Evolutionary conservation across 2,113 vertebrate genomes (phyloP).

Genomic region (Tragelaphus imberbis): DNA sequence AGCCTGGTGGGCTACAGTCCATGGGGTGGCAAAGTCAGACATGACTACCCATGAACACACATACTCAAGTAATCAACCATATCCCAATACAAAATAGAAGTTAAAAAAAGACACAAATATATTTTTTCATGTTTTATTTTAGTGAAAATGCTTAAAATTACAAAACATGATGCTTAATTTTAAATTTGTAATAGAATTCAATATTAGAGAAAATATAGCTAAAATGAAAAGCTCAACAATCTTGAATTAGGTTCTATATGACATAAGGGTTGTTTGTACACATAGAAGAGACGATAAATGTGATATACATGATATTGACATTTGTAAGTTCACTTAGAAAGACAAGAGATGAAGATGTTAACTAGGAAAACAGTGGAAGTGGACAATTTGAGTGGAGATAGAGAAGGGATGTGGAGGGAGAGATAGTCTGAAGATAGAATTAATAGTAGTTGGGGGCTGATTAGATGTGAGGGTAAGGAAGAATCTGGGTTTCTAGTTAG

Average conservation of each 20-base stretch:
- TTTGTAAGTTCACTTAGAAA: background rate
- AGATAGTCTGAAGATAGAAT: background rate
- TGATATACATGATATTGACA: too few relatives aligned
- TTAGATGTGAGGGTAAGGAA: background rate
- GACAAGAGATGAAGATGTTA: background rate
- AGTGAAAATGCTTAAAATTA: background rate
- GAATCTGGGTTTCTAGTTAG: background rate
- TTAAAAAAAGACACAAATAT: background rate
- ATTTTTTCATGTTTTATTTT: background rate
- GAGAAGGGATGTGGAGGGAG: background rate
- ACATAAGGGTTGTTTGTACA: background rate
- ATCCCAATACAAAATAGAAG: background rate
- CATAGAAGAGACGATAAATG: background rate
- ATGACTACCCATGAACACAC: background rate
- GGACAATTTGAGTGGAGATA: background rate
- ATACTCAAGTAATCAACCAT: background rate
- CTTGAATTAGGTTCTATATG: background rate
- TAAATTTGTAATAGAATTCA: background rate
- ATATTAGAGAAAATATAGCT: background rate
- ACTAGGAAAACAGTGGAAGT: background rate
- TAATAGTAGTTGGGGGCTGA: background rate
- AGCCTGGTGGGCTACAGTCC: background rate
- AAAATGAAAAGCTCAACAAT: background rate
- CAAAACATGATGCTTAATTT: background rate
- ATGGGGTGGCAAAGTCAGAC: background rate